Conservation (phyloP, 2,797 vertebrate genomes). For the Aldrovandia affinis region DNA sequence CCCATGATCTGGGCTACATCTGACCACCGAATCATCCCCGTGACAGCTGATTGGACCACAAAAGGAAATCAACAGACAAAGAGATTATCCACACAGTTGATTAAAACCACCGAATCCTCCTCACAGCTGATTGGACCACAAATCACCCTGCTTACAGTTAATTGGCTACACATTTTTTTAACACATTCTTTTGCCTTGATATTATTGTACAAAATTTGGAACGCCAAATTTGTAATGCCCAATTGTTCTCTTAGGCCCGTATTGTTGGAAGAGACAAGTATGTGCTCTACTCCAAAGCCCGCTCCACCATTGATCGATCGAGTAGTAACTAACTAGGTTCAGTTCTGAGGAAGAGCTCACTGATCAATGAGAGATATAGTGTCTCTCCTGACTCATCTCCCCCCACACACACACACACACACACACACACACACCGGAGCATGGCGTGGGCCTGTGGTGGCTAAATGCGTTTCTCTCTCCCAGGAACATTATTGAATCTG, state of each 20-base stretch:
- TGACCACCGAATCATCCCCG: too few relatives aligned
- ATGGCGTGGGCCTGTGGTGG: background rate
- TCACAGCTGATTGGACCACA: too few relatives aligned
- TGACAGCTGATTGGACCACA: too few relatives aligned
- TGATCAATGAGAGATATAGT: background rate
- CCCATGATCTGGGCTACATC: too few relatives aligned
- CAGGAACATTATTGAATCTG: background rate
- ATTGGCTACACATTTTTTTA: too few relatives aligned
- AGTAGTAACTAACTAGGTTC: background rate
- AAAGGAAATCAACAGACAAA: too few relatives aligned
- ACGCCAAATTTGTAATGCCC: background rate
- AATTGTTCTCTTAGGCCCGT: background rate
- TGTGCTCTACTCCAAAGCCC: background rate
- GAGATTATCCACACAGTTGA: too few relatives aligned
- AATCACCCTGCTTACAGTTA: too few relatives aligned
- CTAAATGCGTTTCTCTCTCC: background rate
- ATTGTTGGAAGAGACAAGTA: background rate
- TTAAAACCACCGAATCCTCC: too few relatives aligned
- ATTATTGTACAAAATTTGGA: background rate
- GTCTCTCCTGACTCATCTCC: background rate
- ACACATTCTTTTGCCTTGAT: too few relatives aligned
- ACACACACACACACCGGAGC: background rate
- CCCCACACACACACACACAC: too few relatives aligned
- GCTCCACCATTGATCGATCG: background rate
- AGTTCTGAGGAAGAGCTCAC: background rate